Evolutionary conservation across 2,888 invertebrate species (phyloP), one percentile per base, ranked within the genome.

Genomic region (Chaetoderma sp.): DNA sequence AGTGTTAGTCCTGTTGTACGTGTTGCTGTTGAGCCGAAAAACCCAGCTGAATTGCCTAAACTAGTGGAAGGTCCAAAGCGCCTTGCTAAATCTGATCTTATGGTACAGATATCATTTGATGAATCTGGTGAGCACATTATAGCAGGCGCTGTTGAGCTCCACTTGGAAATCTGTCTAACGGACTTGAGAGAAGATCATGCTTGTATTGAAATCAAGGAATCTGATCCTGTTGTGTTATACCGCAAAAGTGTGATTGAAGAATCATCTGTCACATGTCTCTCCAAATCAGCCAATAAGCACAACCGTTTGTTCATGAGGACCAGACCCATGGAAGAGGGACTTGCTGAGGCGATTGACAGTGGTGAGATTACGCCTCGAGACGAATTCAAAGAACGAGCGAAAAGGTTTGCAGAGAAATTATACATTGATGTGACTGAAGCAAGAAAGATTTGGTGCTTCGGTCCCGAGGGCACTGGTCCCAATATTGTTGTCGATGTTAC

Each of bases 281-380:
- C 98, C 73, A 99, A 99, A 90, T 99, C 99, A 2, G 98, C 99
- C 83, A 99, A 99, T 91, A 99, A 99, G 90, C 99, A 99, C 91
- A 99, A 99, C 89, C 93, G 99, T 89, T 90, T 98, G 73, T 95
- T 94, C 90, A 95, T 96, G 94, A 95, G 91, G 89, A 95, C 98
- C 55, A 89, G 90, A 69, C 98, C 98, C 62, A 94, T 99, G 94
- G 95, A 96, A 59, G 97, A 98, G 80, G 98, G 96, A 85, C 90
- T 99, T 64, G 90, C 98, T 55, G 96, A 98, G 86, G 98, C 97
- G 80, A 99, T 99, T 86, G 99, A 99, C 82, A 93, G 92, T 75
- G 92, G 98, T 73, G 92, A 94, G 23, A 94, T 99, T 13, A 95
- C 94, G 87, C 93, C 97, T 65, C 92, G 96, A 84, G 98, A 98